Evolutionary conservation across 2,888 invertebrate genomes (phyloP).

Genomic region (Andrena chrysosceles): DNA sequence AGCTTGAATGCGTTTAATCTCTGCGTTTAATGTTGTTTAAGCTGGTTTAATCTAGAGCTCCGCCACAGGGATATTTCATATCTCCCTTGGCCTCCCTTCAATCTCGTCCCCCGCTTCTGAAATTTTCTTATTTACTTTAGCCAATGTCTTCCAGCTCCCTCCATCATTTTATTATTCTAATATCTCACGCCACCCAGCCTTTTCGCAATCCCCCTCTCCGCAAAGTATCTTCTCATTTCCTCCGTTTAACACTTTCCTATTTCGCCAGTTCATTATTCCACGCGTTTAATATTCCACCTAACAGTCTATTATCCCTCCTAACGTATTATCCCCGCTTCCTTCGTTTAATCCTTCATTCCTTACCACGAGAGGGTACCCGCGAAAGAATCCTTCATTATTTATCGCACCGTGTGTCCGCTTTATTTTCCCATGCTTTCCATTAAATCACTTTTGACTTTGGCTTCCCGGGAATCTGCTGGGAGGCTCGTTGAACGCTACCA

Average conservation of each 20-base stretch:
- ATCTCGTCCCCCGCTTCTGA: not conserved
- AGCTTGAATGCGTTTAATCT: not conserved
- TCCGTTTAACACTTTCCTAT: slow-evolving; percentile 9
- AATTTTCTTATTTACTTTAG: not conserved
- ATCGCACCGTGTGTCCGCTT: not conserved
- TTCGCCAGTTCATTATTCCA: slow-evolving; percentile 27
- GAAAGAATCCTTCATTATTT: not conserved
- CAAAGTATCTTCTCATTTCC: slow-evolving; percentile 34
- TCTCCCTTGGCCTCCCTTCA: not conserved
- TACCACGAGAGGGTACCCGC: not conserved
- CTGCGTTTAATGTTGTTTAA: not conserved
- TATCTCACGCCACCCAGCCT: slow-evolving; percentile 11
- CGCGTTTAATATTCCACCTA: slow-evolving; percentile 33
- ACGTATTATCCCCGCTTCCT: slow-evolving; percentile 6
- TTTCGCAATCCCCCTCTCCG: slow-evolving; percentile 2
- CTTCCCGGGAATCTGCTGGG: not conserved
- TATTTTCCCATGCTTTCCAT: not conserved
- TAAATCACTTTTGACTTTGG: too few relatives aligned
- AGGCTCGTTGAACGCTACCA: not conserved
- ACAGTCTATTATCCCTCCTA: slow-evolving; percentile 18
- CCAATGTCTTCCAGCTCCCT: not conserved
- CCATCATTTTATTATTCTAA: slow-evolving; percentile 27
- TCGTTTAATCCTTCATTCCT: not conserved
- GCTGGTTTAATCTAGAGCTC: not conserved
- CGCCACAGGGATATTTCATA: slow-evolving; percentile 1